Percentiles rank a stretch among this genome's conserved stretches.
Evolutionary conservation across 1,140 invertebrate species (phyloP).

Genomic region (Pseudomyrmex sp.): DNA sequence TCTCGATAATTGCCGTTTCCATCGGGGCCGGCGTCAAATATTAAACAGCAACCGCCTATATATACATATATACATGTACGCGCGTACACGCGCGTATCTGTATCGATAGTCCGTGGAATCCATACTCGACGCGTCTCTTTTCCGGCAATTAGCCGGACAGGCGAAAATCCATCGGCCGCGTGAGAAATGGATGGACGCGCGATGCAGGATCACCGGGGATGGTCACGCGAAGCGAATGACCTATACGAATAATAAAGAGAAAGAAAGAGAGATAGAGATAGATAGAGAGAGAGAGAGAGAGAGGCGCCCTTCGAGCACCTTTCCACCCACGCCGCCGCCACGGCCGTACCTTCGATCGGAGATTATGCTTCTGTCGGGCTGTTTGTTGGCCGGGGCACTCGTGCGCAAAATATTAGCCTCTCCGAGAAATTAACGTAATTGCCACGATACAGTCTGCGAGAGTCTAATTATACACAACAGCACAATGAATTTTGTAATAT

Average conservation of each 20-base stretch:
- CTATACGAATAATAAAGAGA: conserved; percentile 61
- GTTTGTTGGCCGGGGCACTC: conserved; percentile 41
- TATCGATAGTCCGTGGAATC: conserved; percentile 68
- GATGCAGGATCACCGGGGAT: conserved; percentile 56
- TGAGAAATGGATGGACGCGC: conserved; percentile 68
- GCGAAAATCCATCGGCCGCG: conserved; percentile 75
- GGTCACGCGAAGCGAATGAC: conserved; percentile 65
- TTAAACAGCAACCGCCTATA: conserved; percentile 73
- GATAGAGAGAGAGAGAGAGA: too few species aligned
- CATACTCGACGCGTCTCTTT: conserved; percentile 68
- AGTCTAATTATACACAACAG: conserved; percentile 30
- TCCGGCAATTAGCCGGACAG: conserved; percentile 74
- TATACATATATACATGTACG: conserved; percentile 64
- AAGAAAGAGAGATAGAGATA: too few species aligned
- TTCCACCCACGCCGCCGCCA: background rate
- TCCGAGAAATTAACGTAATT: conserved; percentile 52
- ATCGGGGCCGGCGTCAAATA: conserved; percentile 77
- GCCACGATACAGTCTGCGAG: conserved; percentile 37
- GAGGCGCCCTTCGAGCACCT: conserved; percentile 33
- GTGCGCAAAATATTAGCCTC: conserved; percentile 43
- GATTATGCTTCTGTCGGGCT: conserved; percentile 45
- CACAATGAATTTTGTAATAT: conserved; percentile 30
- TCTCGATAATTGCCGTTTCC: conserved; percentile 80
- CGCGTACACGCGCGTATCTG: conserved; percentile 52
- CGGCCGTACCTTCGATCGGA: conserved; percentile 51